Percentiles rank a stretch among this genome's conserved stretches.
Evolutionary conservation across 2,888 invertebrate genomes (phyloP).

Genomic region (Leptogaster cylindrica): DNA sequence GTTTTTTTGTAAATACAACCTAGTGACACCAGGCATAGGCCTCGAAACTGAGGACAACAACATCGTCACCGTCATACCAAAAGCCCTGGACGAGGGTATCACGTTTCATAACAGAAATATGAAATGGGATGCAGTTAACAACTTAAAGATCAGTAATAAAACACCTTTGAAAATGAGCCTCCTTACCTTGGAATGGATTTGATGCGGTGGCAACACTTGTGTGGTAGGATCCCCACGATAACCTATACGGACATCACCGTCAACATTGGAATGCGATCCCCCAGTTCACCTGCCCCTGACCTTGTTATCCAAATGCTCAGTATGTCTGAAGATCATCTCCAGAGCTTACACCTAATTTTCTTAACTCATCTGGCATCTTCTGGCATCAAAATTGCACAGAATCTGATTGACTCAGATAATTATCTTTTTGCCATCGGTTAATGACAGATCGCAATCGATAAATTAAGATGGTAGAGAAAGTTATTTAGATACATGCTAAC

Average conservation of each 20-base stretch:
- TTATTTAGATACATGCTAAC: conserved; percentile 16
- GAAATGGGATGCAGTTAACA: conserved; percentile 18
- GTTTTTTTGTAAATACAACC: not conserved
- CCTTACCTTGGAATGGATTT: too few species aligned
- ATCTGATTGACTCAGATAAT: conserved; percentile 3
- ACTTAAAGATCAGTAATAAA: conserved; percentile 19
- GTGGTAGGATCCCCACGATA: not conserved
- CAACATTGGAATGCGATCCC: not conserved
- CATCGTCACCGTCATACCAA: not conserved
- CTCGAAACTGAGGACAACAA: not conserved
- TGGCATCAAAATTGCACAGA: not conserved
- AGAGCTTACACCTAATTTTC: not conserved
- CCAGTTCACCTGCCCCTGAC: conserved; percentile 5
- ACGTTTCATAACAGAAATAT: conserved; percentile 20
- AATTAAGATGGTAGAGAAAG: conserved; percentile 25
- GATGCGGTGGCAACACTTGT: not conserved
- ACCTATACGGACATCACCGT: not conserved
- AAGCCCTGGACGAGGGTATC: conserved; percentile 3
- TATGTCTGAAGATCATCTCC: not conserved
- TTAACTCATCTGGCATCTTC: not conserved
- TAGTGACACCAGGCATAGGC: not conserved
- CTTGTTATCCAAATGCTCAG: not conserved
- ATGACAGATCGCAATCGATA: conserved; percentile 39
- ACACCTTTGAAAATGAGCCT: not conserved
- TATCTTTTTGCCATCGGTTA: conserved; percentile 24